Base-by-base conservation (phyloP, 2,888 invertebrate genomes). In the Nemoura dubitans region DNA sequence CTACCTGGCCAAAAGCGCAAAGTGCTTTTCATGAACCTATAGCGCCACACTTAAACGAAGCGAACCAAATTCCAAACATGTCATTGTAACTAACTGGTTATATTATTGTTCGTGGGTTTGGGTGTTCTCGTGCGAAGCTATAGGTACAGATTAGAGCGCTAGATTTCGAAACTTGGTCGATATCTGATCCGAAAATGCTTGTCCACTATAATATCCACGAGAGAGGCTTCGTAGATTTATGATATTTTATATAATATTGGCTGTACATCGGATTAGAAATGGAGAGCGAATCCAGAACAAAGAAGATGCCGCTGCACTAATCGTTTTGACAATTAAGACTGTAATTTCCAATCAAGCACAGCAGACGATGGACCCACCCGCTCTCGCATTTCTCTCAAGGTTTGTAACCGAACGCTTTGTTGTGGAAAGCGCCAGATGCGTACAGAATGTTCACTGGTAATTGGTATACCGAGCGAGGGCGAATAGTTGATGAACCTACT, bases 401-500 rank as follows among this genome's bases (percentile, higher is more conserved):
- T 36, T 36, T 3, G 5, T 1, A 59, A 59, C 59, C 59, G 59
- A 14, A 59, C 16, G 59, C 59, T 59, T 59, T 59, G 59, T 59
- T 59, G 59, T 59, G 59, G 59, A 1, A 59, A 21, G 59, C 59
- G 21, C 59, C 59, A 59, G 59, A 59, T 59, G 59, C 59, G 59
- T 21, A 59, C 59, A 59, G 14, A 59, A 59, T 59, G 59, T 59
- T 59, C 59, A 21, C 21, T 59, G 59, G 59, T 59, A 59, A 59
- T 59, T 59, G 59, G 16, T 59, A 59, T n/a, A n/a, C n/a, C n/a
- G n/a, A 59, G 2, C 59, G 16, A 59, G 21, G 59, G 59, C 59
- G 59, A 59, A 59, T 59, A 59, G 59, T 59, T 59, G 59, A 59
- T 59, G 59, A 59, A 59, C 59, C 59, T 59, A 59, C 59, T 59